Evolutionary conservation across 2,888 invertebrate species (phyloP), one percentile per base, ranked within the genome.

Genomic region (Drosophila fulvimacula): DNA sequence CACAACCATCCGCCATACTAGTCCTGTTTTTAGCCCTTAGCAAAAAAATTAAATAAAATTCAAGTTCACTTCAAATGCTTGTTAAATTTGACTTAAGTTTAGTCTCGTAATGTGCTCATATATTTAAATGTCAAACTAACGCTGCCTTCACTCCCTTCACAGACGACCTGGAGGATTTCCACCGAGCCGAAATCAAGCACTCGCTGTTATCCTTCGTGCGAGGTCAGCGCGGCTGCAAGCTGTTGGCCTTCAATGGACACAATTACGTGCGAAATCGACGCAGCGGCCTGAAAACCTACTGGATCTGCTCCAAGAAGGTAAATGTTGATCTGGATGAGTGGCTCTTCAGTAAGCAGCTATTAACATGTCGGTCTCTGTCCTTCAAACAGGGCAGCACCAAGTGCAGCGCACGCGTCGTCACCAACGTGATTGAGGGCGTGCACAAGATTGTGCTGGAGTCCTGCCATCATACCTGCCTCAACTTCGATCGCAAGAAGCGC

Each of bases 1-100:
- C 93, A 93, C 79, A 93, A 93, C 81, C 93, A 93, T 78, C 89
- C 90, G 75, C 93, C 93, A 62, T 93, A 93, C 81, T 93, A 92
- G 88, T 79, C 69, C 24, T 49, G 52, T 62, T 76, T 57, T 49
- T 42, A 51, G 51, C 32, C 63, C 24, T 49, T 67, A 55, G 41
- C 30, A 27, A 17, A 30, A 21, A 32, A 10, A 41, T 48, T 69
- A 60, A 74, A 74, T 74, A 67, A 68, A 67, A 64, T n/a, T n/a
- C 46, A 55, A 57, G 73, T 70, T 66, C 66, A 70, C 67, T 69
- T 46, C 10, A 24, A 62, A 39, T 48, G 38, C 53, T 72, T 60
- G 42, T 39, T 10, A 59, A 51, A 49, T 49, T 49, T 10, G 27
- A 24, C 24, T 52, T 52, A 52, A 38, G 36, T 10, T 38, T 24